phyloP scores from a whole-genome alignment of 2,113 vertebrate genomes.

The Tyto alba region DNA sequence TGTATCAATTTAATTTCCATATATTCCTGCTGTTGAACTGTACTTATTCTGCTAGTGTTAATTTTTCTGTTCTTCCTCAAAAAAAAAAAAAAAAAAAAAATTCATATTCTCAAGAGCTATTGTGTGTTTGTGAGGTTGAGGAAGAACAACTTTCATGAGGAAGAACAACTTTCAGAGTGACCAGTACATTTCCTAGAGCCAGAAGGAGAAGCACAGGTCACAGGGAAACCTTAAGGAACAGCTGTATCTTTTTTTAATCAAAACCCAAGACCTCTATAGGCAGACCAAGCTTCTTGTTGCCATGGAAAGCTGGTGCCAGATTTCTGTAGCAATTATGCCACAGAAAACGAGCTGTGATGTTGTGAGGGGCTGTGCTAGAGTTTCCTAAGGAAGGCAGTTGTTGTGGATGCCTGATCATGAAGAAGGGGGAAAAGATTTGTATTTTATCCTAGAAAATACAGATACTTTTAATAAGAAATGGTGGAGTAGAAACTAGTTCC shows the following conservation, averaged over 20 bases:
- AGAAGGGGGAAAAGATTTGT: background rate
- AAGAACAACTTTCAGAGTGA: no score
- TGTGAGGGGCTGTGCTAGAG: background rate
- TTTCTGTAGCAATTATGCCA: background rate
- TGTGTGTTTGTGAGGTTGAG: background rate
- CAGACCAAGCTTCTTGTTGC: background rate
- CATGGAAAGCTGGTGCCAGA: no score
- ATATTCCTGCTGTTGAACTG: background rate
- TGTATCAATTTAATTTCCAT: background rate
- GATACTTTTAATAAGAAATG: background rate
- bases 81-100: no score
- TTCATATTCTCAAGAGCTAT: background rate
- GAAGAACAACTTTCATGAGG: background rate
- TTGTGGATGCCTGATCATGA: background rate
- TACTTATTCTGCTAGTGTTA: background rate
- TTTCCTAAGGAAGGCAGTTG: background rate
- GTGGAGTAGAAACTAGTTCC: background rate
- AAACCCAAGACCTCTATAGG: background rate
- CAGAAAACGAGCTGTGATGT: background rate
- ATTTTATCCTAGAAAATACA: background rate
- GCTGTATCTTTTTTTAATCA: background rate
- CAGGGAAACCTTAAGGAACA: background rate
- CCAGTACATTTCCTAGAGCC: background rate
- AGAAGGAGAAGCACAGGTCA: background rate
- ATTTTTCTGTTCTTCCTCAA: background rate